Conservation (phyloP, 2,113 vertebrate species). For the Seriola dumerili region DNA sequence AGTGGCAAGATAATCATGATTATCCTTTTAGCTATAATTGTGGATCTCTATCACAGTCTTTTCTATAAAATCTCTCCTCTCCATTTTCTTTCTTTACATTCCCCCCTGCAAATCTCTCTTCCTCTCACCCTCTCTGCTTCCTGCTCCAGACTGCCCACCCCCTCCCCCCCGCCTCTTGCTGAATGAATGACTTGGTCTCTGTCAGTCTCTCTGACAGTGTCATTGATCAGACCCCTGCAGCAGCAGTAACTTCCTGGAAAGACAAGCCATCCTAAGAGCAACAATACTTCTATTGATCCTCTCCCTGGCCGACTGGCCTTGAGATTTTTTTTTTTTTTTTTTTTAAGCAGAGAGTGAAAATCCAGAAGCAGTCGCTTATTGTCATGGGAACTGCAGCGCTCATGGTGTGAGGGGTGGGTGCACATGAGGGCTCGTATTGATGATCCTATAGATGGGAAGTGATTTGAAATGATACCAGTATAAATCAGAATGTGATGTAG, state of each 20-base stretch:
- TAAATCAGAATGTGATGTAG: slow-evolving; percentile 1
- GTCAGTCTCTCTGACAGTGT: slow-evolving; percentile 69
- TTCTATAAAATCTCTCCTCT: neutral
- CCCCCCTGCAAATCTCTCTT: neutral
- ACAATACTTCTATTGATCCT: slow-evolving; percentile 81
- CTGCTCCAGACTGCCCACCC: slow-evolving; percentile 7
- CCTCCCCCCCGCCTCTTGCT: slow-evolving; percentile 9
- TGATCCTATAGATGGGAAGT: slow-evolving; percentile 36
- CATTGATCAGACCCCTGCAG: slow-evolving; percentile 76
- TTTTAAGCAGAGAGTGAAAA: slow-evolving; percentile 53
- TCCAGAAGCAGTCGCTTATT: slow-evolving; percentile 66
- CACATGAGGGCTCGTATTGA: slow-evolving; percentile 12
- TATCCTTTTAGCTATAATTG: neutral
- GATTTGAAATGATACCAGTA: neutral
- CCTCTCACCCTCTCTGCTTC: slow-evolving; percentile 21
- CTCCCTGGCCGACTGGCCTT: slow-evolving; percentile 61
- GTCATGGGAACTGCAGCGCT: slow-evolving; percentile 70
- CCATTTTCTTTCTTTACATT: neutral
- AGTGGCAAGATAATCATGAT: neutral
- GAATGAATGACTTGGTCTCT: slow-evolving; percentile 71
- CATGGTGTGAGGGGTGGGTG: neutral
- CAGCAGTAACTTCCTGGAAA: slow-evolving; percentile 78
- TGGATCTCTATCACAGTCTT: neutral
- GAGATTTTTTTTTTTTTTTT: slow-evolving; percentile 20
- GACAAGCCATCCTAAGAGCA: slow-evolving; percentile 67